phyloP scores from a whole-genome alignment of 2,888 invertebrate genomes.

The Emmelina monodactyla region DNA sequence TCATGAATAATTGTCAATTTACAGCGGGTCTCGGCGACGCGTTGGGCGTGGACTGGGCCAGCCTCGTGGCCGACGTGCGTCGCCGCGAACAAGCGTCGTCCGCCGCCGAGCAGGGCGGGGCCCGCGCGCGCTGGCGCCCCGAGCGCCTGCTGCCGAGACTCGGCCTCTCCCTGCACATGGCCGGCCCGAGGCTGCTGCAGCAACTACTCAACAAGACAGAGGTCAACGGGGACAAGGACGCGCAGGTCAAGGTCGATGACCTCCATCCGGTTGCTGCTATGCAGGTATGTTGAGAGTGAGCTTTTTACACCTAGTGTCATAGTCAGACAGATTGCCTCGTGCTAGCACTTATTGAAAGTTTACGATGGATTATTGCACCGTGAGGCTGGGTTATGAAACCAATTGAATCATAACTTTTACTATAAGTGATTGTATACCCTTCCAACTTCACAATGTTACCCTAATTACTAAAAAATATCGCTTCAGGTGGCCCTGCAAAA shows the following conservation, averaged over 20 bases:
- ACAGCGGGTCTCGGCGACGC: constrained; percentile 86
- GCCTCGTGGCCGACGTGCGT: constrained; percentile 81
- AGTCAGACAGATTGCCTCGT: no score
- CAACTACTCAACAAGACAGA: constrained; percentile 31
- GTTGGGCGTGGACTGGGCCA: constrained; percentile 96
- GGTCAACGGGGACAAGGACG: constrained; percentile 36
- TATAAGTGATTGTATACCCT: no score
- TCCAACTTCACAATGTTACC: no score
- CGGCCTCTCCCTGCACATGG: constrained; percentile 81
- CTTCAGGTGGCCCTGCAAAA: constrained; percentile 71
- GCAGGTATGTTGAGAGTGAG: constrained; percentile 46
- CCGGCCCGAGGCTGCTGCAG: constrained; percentile 66
- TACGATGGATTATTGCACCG: no score
- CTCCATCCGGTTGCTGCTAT: constrained; percentile 67
- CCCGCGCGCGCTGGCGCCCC: constrained; percentile 82
- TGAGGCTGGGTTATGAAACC: no score
- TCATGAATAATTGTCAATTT: no score
- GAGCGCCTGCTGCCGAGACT: constrained; percentile 80
- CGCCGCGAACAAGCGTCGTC: constrained; percentile 57
- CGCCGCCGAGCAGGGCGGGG: constrained; percentile 56
- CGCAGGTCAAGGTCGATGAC: constrained; percentile 21
- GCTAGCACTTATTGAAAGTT: no score
- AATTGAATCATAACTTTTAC: no score
- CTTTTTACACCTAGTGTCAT: no score
- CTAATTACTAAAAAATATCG: no score